Percentiles rank a stretch among this genome's conserved stretches.
Evolutionary conservation across 2,888 invertebrate species (phyloP).

Genomic region (Encarsia formosa): DNA sequence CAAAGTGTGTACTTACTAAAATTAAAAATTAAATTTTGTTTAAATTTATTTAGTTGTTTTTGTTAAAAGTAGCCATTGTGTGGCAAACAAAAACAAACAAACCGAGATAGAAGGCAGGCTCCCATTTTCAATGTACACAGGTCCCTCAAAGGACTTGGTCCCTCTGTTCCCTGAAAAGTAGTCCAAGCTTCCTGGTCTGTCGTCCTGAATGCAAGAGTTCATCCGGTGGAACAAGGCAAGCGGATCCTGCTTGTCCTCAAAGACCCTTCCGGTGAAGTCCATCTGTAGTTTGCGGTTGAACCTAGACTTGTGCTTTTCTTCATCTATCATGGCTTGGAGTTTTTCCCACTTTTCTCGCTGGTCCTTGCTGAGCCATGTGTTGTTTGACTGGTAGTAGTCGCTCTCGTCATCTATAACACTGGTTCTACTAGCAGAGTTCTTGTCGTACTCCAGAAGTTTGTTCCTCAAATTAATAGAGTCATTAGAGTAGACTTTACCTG

Average conservation of each 20-base stretch:
- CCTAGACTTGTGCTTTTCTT: conserved; percentile 67
- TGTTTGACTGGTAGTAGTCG: conserved; percentile 83
- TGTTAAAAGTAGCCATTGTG: no score
- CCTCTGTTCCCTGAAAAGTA: not conserved
- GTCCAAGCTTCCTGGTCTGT: conserved; percentile 9
- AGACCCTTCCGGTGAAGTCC: conserved; percentile 66
- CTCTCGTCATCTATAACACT: conserved; percentile 89
- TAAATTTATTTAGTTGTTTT: not conserved
- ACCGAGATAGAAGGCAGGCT: conserved; percentile 15
- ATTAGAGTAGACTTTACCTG: not conserved
- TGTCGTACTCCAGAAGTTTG: conserved; percentile 78
- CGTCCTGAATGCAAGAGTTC: conserved; percentile 21
- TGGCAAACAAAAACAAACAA: no score
- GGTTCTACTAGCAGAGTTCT: conserved; percentile 67
- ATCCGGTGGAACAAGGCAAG: conserved; percentile 17
- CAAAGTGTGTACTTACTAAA: no score
- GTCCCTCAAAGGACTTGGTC: conserved; percentile 3
- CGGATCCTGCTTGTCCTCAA: conserved; percentile 32
- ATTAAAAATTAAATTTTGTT: no score
- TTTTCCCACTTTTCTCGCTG: conserved; percentile 66
- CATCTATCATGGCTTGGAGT: conserved; percentile 64
- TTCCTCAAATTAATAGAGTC: conserved; percentile 63
- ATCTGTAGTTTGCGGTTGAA: conserved; percentile 63
- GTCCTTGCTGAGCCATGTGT: conserved; percentile 73
- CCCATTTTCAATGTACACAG: conserved; percentile 11